These are phyloP conservation scores for Salvator merianae DNA, from an alignment of 2,113 vertebrate species.

Conservation along the genomic window DNA sequence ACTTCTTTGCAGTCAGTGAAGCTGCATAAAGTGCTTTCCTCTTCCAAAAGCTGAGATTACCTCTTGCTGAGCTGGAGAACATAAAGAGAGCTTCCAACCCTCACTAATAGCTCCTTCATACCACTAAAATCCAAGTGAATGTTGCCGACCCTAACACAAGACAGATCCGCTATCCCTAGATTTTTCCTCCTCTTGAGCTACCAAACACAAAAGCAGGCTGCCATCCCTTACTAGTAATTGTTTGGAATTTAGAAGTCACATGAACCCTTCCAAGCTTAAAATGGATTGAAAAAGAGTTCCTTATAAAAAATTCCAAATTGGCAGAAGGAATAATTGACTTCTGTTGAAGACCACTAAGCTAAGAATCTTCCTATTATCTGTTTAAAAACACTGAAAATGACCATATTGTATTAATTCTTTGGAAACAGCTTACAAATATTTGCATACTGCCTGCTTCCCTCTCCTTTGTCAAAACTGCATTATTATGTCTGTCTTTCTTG, in stretches of 20 bases:
- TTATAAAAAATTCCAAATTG: conserved; percentile 29
- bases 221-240: background rate
- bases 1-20: fast-evolving
- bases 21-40: conserved; percentile 13
- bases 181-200: background rate
- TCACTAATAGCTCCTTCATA: fast-evolving
- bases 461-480: conserved; percentile 7
- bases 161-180: fast-evolving
- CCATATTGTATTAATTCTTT: background rate
- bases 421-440: conserved; percentile 17
- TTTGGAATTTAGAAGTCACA: background rate
- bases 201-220: conserved; percentile 15
- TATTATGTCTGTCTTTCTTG: conserved; percentile 5
- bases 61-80: conserved; percentile 2
- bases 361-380: conserved; percentile 11
- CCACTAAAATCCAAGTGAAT: background rate
- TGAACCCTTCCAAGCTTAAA: background rate
- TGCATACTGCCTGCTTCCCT: background rate
- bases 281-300: conserved; percentile 41
- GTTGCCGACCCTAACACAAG: background rate
- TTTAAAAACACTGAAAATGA: background rate
- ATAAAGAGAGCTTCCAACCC: conserved; percentile 24
- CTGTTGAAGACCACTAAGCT: conserved; percentile 32
- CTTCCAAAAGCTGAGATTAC: conserved; percentile 12
- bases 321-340: conserved; percentile 24